A percentile compares a stretch with the other conserved stretches of the same genome.
phyloP scores from a whole-genome alignment of 2,888 invertebrate species.

The Alentia gelatinosa region DNA sequence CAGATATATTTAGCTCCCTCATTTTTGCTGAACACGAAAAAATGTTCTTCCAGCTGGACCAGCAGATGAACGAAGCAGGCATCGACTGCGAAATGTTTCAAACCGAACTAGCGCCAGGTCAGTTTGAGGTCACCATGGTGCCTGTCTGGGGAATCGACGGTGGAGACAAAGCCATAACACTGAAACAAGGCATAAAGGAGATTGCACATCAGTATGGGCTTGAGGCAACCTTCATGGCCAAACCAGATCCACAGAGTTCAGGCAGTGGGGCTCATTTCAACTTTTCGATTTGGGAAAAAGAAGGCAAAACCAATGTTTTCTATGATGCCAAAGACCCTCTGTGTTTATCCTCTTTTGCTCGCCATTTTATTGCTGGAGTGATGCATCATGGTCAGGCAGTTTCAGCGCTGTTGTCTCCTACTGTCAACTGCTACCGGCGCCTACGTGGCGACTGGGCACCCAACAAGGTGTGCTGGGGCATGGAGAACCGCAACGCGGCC shows the following conservation, averaged over 20 bases:
- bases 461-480: conserved; percentile 56
- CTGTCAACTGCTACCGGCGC: conserved; percentile 64
- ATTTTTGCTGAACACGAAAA: conserved; percentile 22
- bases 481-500: conserved; percentile 52
- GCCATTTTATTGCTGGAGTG: conserved; percentile 62
- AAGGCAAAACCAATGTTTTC: not conserved
- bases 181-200: conserved; percentile 57
- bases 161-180: conserved; percentile 36
- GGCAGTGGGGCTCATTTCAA: conserved; percentile 64
- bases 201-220: conserved; percentile 46
- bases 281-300: conserved; percentile 60
- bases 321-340: conserved; percentile 54
- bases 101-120: conserved; percentile 44
- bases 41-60: conserved; percentile 15
- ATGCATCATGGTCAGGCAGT: conserved; percentile 60
- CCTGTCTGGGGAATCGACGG: conserved; percentile 52
- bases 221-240: conserved; percentile 56
- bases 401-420: conserved; percentile 60
- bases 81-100: conserved; percentile 35
- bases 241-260: conserved; percentile 18
- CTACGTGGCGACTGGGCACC: conserved; percentile 54
- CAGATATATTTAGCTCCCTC: conserved; percentile 7
- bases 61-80: conserved; percentile 20
- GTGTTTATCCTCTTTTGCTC: conserved; percentile 49
- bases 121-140: conserved; percentile 53